Percentiles rank a stretch among this genome's conserved stretches.
These are phyloP conservation scores for Eulemur coronatus DNA, from an alignment of 2,797 vertebrate genomes.

Conservation along the genomic window DNA sequence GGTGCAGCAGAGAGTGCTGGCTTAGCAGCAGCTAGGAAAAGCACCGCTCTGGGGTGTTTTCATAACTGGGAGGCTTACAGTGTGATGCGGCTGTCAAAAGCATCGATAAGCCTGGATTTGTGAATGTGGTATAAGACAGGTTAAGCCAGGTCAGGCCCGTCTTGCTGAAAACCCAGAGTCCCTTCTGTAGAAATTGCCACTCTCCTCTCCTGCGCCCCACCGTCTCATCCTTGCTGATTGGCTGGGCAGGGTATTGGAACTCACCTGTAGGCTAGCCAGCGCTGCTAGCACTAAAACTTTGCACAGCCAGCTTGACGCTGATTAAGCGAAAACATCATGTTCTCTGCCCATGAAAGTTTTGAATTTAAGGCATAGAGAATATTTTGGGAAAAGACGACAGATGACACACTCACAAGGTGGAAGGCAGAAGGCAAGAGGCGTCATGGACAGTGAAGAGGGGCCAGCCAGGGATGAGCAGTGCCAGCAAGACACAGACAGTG, in stretches of 20 bases:
- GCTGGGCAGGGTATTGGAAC: not conserved
- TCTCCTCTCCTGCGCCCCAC: not conserved
- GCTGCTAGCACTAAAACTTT: not conserved
- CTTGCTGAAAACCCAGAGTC: not conserved
- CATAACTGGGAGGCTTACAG: not conserved
- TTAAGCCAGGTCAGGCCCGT: not conserved
- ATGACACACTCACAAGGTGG: not conserved
- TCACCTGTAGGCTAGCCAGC: not conserved
- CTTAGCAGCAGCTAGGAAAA: not conserved
- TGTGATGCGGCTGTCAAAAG: not conserved
- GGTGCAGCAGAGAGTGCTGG: not conserved
- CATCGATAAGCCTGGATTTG: not conserved
- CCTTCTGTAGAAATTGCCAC: not conserved
- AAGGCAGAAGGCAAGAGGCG: not conserved
- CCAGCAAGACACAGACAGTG: not conserved
- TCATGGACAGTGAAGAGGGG: not conserved
- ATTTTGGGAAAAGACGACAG: not conserved
- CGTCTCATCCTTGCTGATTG: not conserved
- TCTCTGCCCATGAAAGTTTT: not conserved
- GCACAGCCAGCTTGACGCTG: not conserved
- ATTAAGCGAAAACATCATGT: not conserved
- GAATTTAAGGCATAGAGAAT: not conserved
- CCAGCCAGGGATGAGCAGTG: not conserved
- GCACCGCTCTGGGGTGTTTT: not conserved
- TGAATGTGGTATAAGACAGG: not conserved